Conservation (phyloP, 2,113 vertebrate genomes). For the Rhinoptilus africanus region DNA sequence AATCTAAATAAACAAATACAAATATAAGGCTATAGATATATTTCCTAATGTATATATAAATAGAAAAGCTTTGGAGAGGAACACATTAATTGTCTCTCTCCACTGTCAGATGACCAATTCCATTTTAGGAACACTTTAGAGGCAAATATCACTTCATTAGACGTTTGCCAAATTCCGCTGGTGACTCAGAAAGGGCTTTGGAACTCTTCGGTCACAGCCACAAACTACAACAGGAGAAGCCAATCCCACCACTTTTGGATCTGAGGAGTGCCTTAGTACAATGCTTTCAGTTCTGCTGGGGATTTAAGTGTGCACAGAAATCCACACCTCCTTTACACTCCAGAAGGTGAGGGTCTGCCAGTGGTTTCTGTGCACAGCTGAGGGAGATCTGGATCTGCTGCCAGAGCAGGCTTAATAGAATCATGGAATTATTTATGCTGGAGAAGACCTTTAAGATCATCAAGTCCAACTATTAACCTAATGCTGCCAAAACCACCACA, state of each 20-base stretch:
- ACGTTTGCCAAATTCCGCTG: neutral
- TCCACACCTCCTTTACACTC: neutral
- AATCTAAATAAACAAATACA: neutral
- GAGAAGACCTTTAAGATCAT: neutral
- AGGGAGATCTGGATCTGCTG: neutral
- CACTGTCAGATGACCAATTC: neutral
- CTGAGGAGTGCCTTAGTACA: fast-evolving
- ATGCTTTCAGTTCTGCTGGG: neutral
- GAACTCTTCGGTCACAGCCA: neutral
- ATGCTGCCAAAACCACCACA: neutral
- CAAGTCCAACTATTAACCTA: fast-evolving
- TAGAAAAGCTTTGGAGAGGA: neutral
- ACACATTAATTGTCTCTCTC: neutral
- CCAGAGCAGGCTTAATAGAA: neutral
- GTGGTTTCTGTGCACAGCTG: neutral
- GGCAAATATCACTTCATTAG: neutral
- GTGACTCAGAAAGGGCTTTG: neutral
- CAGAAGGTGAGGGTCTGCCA: fast-evolving
- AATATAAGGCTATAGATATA: neutral
- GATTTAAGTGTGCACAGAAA: neutral
- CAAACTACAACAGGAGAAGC: neutral
- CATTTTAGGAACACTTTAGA: neutral
- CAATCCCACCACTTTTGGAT: neutral
- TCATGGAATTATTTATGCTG: neutral
- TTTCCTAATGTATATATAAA: neutral